A percentile compares a stretch with the other conserved stretches of the same genome.
Evolutionary conservation across 2,888 invertebrate genomes (phyloP).

Genomic region (Himalopsyche kuldschensis): DNA sequence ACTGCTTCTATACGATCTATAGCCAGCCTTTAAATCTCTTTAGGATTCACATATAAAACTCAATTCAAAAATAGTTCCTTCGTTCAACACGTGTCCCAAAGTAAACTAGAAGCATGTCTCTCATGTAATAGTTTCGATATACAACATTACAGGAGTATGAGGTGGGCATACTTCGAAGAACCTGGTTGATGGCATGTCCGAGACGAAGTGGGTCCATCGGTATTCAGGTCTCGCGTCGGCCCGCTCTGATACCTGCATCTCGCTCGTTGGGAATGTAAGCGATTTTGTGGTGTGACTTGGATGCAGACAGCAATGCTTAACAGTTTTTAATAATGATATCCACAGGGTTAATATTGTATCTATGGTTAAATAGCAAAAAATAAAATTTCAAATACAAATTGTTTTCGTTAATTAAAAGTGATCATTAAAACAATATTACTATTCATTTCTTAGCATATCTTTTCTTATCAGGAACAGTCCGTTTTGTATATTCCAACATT

Average conservation of each 20-base stretch:
- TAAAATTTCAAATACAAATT: too few relatives aligned
- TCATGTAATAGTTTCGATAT: not conserved
- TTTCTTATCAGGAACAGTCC: too few relatives aligned
- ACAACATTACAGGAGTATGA: not conserved
- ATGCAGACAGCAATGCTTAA: not conserved
- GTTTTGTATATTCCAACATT: too few relatives aligned
- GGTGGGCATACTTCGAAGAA: not conserved
- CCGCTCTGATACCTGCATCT: not conserved
- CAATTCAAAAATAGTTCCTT: not conserved
- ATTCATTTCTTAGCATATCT: too few relatives aligned
- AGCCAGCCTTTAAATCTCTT: too few relatives aligned
- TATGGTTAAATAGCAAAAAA: too few relatives aligned
- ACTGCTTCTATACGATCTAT: too few relatives aligned
- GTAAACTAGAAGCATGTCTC: not conserved
- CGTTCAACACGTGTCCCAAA: not conserved
- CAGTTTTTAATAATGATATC: not conserved
- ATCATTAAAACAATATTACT: too few relatives aligned
- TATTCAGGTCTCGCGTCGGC: not conserved
- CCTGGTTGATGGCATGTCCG: not conserved
- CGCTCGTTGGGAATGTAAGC: not conserved
- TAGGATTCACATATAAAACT: too few relatives aligned
- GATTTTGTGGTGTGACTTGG: not conserved
- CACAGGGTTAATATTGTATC: not conserved
- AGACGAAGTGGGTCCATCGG: not conserved
- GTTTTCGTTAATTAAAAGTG: too few relatives aligned